These are phyloP conservation scores for Cylloceria caligata DNA, from an alignment of 2,888 invertebrate genomes.

Conservation along the genomic window DNA sequence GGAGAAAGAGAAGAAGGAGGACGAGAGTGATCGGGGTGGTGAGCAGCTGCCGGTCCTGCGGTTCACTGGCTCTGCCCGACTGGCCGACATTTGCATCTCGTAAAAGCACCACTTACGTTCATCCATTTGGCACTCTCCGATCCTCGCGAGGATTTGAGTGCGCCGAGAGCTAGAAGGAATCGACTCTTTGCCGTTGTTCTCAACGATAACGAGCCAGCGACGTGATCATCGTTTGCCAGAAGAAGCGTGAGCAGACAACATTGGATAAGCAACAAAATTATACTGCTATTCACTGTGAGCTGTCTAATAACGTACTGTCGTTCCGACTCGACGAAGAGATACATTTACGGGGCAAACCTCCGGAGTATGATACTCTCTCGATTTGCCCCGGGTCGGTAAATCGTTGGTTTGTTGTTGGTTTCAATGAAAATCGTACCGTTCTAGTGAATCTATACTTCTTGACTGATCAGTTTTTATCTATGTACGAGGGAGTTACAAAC, in stretches of 20 bases:
- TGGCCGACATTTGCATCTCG: slow-evolving; percentile 75
- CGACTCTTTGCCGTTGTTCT: slow-evolving; percentile 31
- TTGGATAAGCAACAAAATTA: slow-evolving; percentile 35
- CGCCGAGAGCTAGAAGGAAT: neutral
- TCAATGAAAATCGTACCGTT: neutral
- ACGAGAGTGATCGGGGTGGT: slow-evolving; percentile 26
- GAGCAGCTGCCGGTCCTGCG: slow-evolving; percentile 11
- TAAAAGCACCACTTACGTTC: slow-evolving; percentile 51
- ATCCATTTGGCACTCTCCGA: slow-evolving; percentile 48
- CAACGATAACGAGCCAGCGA: slow-evolving; percentile 35
- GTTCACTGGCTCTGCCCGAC: slow-evolving; percentile 66
- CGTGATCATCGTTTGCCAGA: slow-evolving; percentile 32
- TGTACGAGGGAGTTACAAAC: neutral
- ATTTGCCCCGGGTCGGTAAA: slow-evolving; percentile 53
- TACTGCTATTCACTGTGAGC: slow-evolving; percentile 66
- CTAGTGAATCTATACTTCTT: neutral
- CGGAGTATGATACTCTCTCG: slow-evolving; percentile 11
- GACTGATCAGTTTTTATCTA: neutral
- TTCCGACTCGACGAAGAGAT: slow-evolving; percentile 64
- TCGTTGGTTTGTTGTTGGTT: neutral
- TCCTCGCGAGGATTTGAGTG: slow-evolving; percentile 6
- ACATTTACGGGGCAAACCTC: slow-evolving; percentile 41
- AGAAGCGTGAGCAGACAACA: slow-evolving; percentile 30
- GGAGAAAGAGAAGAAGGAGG: slow-evolving; percentile 10
- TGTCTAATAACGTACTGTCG: slow-evolving; percentile 70